Evolutionary conservation across 2,113 vertebrate genomes (phyloP).

Genomic region (Oryctolagus cuniculus): DNA sequence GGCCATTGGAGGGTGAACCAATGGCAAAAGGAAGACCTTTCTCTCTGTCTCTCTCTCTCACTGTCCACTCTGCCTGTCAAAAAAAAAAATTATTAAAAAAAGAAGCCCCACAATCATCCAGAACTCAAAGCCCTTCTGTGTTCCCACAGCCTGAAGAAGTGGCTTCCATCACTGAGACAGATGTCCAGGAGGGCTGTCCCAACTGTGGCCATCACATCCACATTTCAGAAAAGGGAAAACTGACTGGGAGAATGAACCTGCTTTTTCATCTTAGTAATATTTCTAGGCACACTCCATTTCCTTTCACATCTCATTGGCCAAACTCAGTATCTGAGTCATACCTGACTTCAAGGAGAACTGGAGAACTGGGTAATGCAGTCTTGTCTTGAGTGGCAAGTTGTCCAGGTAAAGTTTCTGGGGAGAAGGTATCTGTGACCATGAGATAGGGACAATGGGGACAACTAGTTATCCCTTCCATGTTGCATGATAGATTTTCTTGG

Average conservation of each 20-base stretch:
- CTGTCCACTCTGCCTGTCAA: too few relatives aligned
- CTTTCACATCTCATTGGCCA: conserved; percentile 32
- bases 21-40: too few relatives aligned
- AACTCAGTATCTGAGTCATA: not conserved
- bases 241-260: not conserved
- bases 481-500: conserved; percentile 11
- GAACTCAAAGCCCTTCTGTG: not conserved
- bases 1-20: too few relatives aligned
- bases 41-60: too few relatives aligned
- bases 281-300: conserved; percentile 4
- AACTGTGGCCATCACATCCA: conserved; percentile 1
- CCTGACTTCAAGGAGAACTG: not conserved
- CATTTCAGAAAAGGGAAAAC: conserved; percentile 32
- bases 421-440: too few relatives aligned
- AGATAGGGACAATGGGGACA: not conserved
- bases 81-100: too few relatives aligned
- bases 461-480: not conserved
- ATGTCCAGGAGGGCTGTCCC: not conserved
- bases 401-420: not conserved
- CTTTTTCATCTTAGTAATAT: not conserved
- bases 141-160: not conserved
- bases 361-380: not conserved
- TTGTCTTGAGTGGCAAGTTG: not conserved
- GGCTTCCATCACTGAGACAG: not conserved
- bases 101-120: not conserved